Evolutionary conservation across 2,797 vertebrate species (phyloP).

Genomic region (Prunella strophiata): DNA sequence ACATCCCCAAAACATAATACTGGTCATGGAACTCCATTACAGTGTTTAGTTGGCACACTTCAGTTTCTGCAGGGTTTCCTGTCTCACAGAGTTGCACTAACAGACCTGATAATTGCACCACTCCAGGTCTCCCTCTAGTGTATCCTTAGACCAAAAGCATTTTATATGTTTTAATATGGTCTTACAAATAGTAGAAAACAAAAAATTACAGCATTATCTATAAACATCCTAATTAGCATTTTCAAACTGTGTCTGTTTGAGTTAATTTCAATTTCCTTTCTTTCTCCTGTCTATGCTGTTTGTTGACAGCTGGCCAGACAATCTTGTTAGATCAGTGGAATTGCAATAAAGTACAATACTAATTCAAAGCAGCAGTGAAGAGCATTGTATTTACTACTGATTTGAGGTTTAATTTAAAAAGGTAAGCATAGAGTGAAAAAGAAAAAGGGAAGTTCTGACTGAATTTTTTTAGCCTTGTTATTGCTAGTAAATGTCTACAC

Average conservation of each 20-base stretch:
- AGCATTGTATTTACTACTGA: neutral
- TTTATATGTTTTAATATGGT: neutral
- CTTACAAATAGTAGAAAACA: neutral
- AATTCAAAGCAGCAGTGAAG: neutral
- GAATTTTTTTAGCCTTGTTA: neutral
- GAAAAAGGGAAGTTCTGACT: neutral
- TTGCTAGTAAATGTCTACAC: neutral
- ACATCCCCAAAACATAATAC: neutral
- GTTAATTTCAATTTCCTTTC: neutral
- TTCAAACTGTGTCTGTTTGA: neutral
- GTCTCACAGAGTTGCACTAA: neutral
- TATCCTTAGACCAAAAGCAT: neutral
- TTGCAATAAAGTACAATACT: neutral
- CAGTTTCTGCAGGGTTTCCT: neutral
- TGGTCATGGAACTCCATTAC: neutral
- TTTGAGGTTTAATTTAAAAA: neutral
- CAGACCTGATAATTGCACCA: neutral
- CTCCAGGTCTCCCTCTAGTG: neutral
- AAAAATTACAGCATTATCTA: neutral
- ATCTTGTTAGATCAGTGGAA: neutral
- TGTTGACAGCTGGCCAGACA: neutral
- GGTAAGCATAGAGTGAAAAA: neutral
- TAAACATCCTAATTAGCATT: neutral
- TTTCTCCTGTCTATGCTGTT: neutral
- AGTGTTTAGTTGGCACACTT: fast-evolving